phyloP scores from a whole-genome alignment of 2,888 invertebrate genomes.

The Archips crataeganus region DNA sequence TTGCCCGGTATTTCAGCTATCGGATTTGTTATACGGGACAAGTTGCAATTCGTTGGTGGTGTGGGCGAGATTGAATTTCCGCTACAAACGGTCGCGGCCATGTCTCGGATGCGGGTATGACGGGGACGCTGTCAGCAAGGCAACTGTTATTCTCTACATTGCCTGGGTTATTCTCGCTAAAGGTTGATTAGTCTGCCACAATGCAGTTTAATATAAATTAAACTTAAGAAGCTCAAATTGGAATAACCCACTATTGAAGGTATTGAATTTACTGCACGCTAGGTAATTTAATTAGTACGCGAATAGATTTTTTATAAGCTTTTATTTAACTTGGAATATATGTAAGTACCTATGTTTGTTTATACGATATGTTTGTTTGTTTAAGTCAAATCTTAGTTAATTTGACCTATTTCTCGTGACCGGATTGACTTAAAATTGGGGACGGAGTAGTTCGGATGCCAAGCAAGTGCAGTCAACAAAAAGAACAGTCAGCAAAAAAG shows the following conservation, averaged over 20 bases:
- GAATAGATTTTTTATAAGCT: no score
- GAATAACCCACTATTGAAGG: no score
- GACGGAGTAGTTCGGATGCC: no score
- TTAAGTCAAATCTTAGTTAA: no score
- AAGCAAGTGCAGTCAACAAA: no score
- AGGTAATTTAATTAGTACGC: neutral
- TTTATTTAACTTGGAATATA: no score
- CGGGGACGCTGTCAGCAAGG: constrained; percentile 5
- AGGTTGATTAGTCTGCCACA: neutral
- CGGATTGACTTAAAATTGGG: no score
- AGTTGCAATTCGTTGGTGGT: constrained; percentile 15
- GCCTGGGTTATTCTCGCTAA: neutral
- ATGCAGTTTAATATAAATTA: neutral
- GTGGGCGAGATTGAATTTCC: constrained; percentile 24
- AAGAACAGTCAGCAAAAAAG: no score
- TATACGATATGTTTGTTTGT: no score
- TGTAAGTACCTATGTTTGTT: no score
- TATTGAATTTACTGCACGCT: neutral
- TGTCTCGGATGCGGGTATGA: constrained; percentile 10
- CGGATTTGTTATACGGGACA: neutral
- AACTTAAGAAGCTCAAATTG: neutral
- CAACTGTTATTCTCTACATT: neutral
- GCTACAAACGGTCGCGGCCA: neutral
- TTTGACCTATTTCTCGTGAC: no score
- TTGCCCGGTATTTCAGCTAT: neutral